Evolutionary conservation across 1,140 invertebrate genomes (phyloP).

Genomic region (Temnothorax longispinosus): DNA sequence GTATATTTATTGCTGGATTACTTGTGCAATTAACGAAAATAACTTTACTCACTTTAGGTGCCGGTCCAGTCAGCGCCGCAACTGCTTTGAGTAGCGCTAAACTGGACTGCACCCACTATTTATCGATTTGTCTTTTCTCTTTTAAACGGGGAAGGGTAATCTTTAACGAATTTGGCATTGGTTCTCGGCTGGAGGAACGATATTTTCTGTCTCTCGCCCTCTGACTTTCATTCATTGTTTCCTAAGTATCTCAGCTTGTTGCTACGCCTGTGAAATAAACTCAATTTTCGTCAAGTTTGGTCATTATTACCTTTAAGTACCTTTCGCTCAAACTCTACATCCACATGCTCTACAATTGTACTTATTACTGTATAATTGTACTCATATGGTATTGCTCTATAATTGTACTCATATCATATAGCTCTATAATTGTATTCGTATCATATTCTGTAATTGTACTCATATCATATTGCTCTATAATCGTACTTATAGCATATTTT

Average conservation of each 20-base stretch:
- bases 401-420: not conserved
- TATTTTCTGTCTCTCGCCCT: conserved; percentile 77
- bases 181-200: conserved; percentile 79
- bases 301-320: conserved; percentile 48
- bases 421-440: not conserved
- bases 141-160: conserved; percentile 28
- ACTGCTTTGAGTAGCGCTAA: not conserved
- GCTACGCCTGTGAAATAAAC: conserved; percentile 83
- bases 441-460: not conserved
- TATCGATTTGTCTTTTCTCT: conserved; percentile 35
- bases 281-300: conserved; percentile 76
- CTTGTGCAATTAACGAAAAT: conserved; percentile 65
- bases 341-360: not conserved
- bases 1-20: conserved; percentile 17
- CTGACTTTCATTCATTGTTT: conserved; percentile 78
- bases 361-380: not conserved
- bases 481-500: not conserved
- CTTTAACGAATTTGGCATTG: conserved; percentile 68
- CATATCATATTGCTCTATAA: not conserved
- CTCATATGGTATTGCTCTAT: not conserved
- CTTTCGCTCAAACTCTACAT: not conserved
- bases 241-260: conserved; percentile 80
- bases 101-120: conserved; percentile 40
- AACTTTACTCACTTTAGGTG: conserved; percentile 50
- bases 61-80: not conserved